Percentiles rank a stretch among this genome's conserved stretches.
These are phyloP conservation scores for Melolontha melolontha DNA, from an alignment of 2,888 invertebrate species.

Conservation along the genomic window DNA sequence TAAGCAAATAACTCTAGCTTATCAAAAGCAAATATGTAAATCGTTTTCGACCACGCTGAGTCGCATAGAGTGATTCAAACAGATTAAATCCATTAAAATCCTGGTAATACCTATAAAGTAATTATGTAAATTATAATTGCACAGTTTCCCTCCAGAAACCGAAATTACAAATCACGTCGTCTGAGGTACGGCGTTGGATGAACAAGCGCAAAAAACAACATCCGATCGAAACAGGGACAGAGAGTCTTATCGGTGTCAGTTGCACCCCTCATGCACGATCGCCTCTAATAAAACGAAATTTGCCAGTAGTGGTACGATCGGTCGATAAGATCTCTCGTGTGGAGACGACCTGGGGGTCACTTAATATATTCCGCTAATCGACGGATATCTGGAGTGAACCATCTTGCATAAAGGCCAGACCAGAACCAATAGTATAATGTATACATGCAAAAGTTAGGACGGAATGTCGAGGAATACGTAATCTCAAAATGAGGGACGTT, in stretches of 20 bases:
- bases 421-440: no score
- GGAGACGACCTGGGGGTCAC: conserved; percentile 9
- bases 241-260: conserved; percentile 11
- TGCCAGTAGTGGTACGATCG: background rate
- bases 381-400: background rate
- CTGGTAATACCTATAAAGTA: background rate
- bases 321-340: conserved; percentile 5
- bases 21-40: no score
- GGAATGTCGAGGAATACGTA: no score
- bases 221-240: conserved; percentile 3
- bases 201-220: background rate
- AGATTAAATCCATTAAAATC: conserved; percentile 21
- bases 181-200: no score
- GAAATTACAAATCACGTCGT: conserved; percentile 28
- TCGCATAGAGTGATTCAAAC: no score
- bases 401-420: conserved; percentile 4
- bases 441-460: no score
- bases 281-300: no score
- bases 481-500: no score
- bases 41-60: no score
- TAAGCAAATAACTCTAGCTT: no score
- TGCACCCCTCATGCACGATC: conserved; percentile 7
- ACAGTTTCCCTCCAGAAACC: conserved; percentile 5
- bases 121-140: conserved; percentile 37
- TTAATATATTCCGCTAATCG: conserved; percentile 14